Conservation (phyloP, 2,888 invertebrate genomes). For the Aphrophora alni region DNA sequence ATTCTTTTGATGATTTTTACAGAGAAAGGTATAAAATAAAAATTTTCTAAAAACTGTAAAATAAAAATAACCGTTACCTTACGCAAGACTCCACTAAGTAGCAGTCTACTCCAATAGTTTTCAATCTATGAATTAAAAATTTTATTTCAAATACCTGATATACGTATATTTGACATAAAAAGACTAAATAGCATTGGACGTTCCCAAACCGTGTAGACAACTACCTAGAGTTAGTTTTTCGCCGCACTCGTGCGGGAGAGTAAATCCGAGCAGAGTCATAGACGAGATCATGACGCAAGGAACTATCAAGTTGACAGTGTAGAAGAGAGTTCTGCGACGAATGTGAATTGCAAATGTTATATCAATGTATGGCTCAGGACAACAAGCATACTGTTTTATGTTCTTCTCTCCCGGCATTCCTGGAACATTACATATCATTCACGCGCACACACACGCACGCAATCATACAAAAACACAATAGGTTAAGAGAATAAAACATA, state of each 20-base stretch:
- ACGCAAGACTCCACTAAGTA: too few relatives aligned
- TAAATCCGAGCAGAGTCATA: slow-evolving; percentile 97
- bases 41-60: too few relatives aligned
- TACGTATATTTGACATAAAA: too few relatives aligned
- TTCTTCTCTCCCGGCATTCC: slow-evolving; percentile 93
- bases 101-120: too few relatives aligned
- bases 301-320: slow-evolving; percentile 99
- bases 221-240: slow-evolving; percentile 94
- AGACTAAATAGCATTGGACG: background rate
- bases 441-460: slow-evolving; percentile 35
- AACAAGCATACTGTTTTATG: slow-evolving; percentile 89
- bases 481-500: background rate
- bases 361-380: slow-evolving; percentile 92
- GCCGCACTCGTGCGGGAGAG: slow-evolving; percentile 96
- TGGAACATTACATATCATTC: slow-evolving; percentile 56
- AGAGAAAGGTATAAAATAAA: too few relatives aligned
- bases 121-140: too few relatives aligned
- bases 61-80: too few relatives aligned
- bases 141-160: too few relatives aligned
- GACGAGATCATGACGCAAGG: slow-evolving; percentile 98
- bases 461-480: slow-evolving; percentile 18
- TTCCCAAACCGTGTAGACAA: slow-evolving; percentile 4
- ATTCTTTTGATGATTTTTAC: too few relatives aligned
- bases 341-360: slow-evolving; percentile 97
- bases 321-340: slow-evolving; percentile 94